Conservation (phyloP, 2,888 invertebrate genomes). For the Esperia sulphurella region DNA sequence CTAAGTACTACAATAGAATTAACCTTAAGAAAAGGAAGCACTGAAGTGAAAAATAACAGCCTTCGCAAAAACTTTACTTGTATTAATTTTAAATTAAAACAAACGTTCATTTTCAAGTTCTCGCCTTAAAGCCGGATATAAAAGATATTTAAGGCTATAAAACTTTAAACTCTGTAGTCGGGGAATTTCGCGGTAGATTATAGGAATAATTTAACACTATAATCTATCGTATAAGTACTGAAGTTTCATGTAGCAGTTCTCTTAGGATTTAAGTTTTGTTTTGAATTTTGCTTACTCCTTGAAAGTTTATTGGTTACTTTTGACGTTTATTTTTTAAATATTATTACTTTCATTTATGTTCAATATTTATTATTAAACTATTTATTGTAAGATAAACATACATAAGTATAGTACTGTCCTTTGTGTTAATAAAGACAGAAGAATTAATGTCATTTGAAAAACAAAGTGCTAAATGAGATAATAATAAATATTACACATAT, state of each 20-base stretch:
- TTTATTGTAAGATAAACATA: no score
- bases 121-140: background rate
- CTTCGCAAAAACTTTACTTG: background rate
- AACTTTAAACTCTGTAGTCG: slow-evolving; percentile 1
- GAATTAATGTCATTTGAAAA: no score
- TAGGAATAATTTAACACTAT: background rate
- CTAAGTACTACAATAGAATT: background rate
- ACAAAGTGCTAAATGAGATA: no score
- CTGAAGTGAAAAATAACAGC: background rate
- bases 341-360: no score
- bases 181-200: slow-evolving; percentile 1
- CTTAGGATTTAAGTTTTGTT: background rate
- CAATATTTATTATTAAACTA: no score
- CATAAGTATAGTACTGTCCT: no score
- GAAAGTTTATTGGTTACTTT: background rate
- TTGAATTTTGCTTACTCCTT: background rate
- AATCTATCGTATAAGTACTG: background rate
- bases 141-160: slow-evolving; percentile 3
- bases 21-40: background rate
- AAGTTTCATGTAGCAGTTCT: background rate
- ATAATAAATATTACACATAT: no score
- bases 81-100: slow-evolving; percentile 10
- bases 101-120: slow-evolving; percentile 11
- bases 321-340: no score
- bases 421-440: no score